phyloP scores from a whole-genome alignment of 2,113 vertebrate species.

The Nothobranchius kuhntae region DNA sequence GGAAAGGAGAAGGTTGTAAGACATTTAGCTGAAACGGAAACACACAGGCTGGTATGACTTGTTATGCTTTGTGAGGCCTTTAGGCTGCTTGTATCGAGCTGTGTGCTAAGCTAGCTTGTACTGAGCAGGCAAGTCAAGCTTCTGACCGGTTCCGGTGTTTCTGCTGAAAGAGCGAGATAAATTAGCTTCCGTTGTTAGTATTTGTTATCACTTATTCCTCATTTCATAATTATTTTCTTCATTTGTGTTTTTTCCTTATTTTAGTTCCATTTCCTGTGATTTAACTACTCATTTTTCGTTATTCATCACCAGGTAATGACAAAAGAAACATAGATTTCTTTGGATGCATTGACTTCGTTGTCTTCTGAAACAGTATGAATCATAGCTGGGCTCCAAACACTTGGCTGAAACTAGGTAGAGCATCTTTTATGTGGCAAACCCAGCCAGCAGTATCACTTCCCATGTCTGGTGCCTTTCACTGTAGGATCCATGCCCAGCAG shows the following conservation, averaged over 20 bases:
- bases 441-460: slow-evolving; percentile 65
- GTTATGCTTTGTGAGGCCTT: slow-evolving; percentile 1
- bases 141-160: background rate
- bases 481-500: slow-evolving; percentile 71
- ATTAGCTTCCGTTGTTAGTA: background rate
- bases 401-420: slow-evolving; percentile 80
- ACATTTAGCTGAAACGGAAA: slow-evolving; percentile 2
- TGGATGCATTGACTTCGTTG: slow-evolving; percentile 35
- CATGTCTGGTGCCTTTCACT: slow-evolving; percentile 52
- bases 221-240: background rate
- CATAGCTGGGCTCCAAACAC: slow-evolving; percentile 79
- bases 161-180: background rate
- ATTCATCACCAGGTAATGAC: slow-evolving; percentile 49
- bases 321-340: slow-evolving; percentile 14
- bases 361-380: slow-evolving; percentile 82
- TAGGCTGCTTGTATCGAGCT: slow-evolving; percentile 32
- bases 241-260: slow-evolving; percentile 3
- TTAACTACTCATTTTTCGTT: slow-evolving; percentile 23
- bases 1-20: background rate
- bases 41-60: slow-evolving; percentile 43
- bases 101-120: background rate
- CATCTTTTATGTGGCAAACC: slow-evolving; percentile 73
- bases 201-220: background rate
- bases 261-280: slow-evolving; percentile 19
- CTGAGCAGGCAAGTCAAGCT: too few relatives aligned